Conservation (phyloP, 1,140 invertebrate genomes). For the Brachionus rubens region DNA sequence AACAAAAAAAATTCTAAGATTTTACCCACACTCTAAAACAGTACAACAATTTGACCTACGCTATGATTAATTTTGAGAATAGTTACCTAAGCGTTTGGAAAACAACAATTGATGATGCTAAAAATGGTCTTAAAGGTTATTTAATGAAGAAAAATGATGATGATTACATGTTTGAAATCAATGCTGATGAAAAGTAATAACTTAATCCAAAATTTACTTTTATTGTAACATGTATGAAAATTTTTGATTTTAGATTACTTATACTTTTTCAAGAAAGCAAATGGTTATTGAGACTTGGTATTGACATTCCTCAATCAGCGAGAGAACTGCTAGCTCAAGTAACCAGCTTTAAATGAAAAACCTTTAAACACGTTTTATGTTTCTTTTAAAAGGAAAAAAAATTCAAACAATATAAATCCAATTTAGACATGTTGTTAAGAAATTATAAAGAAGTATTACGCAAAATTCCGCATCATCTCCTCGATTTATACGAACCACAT, state of each 20-base stretch:
- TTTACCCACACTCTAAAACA: constrained; percentile 54
- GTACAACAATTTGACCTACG: constrained; percentile 57
- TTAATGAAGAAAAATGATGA: constrained; percentile 56
- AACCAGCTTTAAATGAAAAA: too few relatives aligned
- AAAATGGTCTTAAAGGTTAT: constrained; percentile 54
- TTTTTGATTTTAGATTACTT: constrained; percentile 52
- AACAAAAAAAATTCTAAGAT: constrained; percentile 55
- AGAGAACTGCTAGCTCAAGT: constrained; percentile 51
- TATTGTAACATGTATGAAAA: neutral
- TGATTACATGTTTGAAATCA: constrained; percentile 56
- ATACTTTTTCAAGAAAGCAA: constrained; percentile 59
- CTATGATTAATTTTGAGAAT: constrained; percentile 58
- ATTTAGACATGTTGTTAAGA: constrained; percentile 55
- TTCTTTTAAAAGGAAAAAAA: constrained; percentile 51
- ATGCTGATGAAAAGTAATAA: constrained; percentile 56
- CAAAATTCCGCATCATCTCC: constrained; percentile 14
- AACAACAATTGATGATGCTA: constrained; percentile 55
- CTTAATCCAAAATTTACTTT: neutral
- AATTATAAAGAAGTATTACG: constrained; percentile 49
- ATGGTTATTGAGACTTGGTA: constrained; percentile 56
- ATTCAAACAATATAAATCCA: constrained; percentile 59
- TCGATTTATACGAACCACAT: constrained; percentile 54
- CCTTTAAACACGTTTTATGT: too few relatives aligned
- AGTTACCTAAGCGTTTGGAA: constrained; percentile 58
- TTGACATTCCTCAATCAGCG: constrained; percentile 56